Evolutionary conservation across 2,113 vertebrate species (phyloP), one percentile per base, ranked within the genome.

Genomic region (Marmota monax): DNA sequence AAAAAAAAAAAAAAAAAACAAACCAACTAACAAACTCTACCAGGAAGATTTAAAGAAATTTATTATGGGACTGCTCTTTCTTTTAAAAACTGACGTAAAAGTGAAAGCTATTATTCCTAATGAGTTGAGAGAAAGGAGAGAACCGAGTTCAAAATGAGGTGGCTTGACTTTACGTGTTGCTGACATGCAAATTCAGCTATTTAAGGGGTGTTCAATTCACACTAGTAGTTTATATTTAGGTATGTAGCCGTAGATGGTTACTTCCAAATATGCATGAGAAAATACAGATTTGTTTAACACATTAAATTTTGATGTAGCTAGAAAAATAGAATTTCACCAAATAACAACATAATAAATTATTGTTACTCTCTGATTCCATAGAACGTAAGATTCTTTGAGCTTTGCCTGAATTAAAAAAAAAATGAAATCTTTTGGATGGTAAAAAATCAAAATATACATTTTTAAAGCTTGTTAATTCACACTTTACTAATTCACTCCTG

Each of bases 271-370:
- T 88, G 32, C 37, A 84, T 42, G 18, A 63, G 23, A 90, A 96
- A 84, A 97, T 79, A 93, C 1, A 94, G 48, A 88, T 39, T 77
- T 95, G 45, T 96, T 94, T 92, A 82, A 96, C 95, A 84, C 70
- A 63, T 93, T 82, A 69, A 88, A 85, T 90, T 72, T 86, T 76
- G 51, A 76, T 25, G 13, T 27, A 70, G 23, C 74, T 89, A 76
- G 89, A 70, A 93, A 94, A 86, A 84, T 89, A 86, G 37, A 89
- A 34, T 84, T 42, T 11, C 23, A 85, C 76, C 83, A 97, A 91
- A 69, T 93, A 90, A 39, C 42, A 78, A 65, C 72, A 61, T n/a
- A 48, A 25, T 23, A 45, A 13, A 63, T 17, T 53, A 58, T 74
- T 48, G 0, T 67, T 84, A 70, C 23, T 82, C 16, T 73, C 27